Base-by-base conservation (phyloP, 2,113 vertebrate species). In the Terrapene triunguis region DNA sequence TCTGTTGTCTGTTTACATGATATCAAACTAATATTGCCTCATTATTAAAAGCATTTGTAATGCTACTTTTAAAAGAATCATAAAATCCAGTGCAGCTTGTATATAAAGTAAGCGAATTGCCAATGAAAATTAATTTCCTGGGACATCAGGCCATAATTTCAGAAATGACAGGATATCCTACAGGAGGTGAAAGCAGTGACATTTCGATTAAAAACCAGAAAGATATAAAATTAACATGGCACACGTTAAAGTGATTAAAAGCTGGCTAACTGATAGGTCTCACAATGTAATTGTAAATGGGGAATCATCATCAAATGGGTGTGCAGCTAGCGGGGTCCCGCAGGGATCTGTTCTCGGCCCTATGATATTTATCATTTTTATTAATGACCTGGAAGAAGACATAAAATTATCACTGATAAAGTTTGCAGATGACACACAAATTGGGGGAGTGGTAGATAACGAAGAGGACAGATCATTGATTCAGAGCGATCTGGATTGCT, bases 1-100 rank as follows among this genome's bases (percentile, higher is more conserved):
- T 80, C 96, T 96, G 92, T 97, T 97, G 95, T 98, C 98, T 97
- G 87, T 97, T 93, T 96, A 72, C 81, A 96, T 97, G 97, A 97
- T 94, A 96, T 97, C 97, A 92, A 89, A 51, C 4, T 82, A 87
- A 90, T 91, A 83, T 59, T 2, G 57, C 48, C 93, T 95, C 81
- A 92, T 92, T 88, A 53, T 29, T 83, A 9, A 1, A 74, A 90
- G 94, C 57, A n/a, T 81, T 35, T 13, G 82, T 84, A 50, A 2
- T 32, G 91, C 93, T 93, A 17, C 44, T 81, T 82, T 72, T 72
- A 48, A 51, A 93, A 93, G 53, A 2, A 79, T 79, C 86, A 83
- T 0, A 27, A 76, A 44, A 47, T 27, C 42, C 24, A 47, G 24
- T 11, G 12, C 44, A 29, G 24, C 42, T 78, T 22, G 22, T 42